Percentiles rank a stretch among this genome's conserved stretches.
Conservation (phyloP, 2,113 vertebrate species). For the Labeo catla region DNA sequence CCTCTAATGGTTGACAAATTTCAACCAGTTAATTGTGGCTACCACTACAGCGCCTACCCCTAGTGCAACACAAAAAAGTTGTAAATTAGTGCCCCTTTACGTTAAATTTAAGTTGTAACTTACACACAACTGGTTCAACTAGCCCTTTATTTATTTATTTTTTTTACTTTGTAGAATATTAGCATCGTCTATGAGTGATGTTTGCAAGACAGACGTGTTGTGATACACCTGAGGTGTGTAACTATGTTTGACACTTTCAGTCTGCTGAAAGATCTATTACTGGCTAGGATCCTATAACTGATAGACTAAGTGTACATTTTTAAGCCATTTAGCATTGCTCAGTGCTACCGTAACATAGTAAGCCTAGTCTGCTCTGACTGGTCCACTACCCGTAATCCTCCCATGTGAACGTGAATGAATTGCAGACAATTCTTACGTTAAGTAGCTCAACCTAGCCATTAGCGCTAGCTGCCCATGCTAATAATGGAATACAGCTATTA, state of each 20-base stretch:
- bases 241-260: neutral
- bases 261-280: neutral
- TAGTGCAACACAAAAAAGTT: no score
- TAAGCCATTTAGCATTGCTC: neutral
- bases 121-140: neutral
- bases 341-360: neutral
- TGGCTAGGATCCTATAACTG: neutral
- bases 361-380: neutral
- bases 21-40: no score
- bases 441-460: constrained; percentile 4
- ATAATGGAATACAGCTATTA: constrained; percentile 39
- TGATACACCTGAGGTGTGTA: neutral
- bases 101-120: neutral
- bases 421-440: constrained; percentile 4
- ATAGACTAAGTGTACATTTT: neutral
- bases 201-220: neutral
- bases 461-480: neutral
- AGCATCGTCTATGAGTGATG: neutral
- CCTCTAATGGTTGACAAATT: no score
- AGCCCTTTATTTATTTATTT: neutral
- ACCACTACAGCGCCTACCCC: no score
- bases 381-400: constrained; percentile 9
- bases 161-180: neutral
- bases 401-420: constrained; percentile 3
- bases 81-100: no score